Evolutionary conservation across 2,888 invertebrate species (phyloP).

Genomic region (Anaspis maculata): DNA sequence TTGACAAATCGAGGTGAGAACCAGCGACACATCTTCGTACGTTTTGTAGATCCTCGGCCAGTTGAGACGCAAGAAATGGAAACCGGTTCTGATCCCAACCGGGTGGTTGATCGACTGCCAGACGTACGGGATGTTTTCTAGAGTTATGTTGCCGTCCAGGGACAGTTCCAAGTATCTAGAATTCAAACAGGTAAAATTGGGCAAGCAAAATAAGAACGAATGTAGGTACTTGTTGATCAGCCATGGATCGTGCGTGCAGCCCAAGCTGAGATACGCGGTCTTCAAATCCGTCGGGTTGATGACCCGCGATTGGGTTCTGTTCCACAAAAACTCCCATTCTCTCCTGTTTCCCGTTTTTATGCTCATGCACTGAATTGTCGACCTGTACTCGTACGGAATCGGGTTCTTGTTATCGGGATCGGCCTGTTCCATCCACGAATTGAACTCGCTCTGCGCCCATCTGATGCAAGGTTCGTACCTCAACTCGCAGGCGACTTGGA

Average conservation of each 20-base stretch:
- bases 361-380: slow-evolving; percentile 54
- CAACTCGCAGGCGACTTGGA: slow-evolving; percentile 52
- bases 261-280: slow-evolving; percentile 44
- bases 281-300: slow-evolving; percentile 49
- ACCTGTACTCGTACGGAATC: slow-evolving; percentile 57
- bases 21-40: slow-evolving; percentile 32
- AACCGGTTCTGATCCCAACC: slow-evolving; percentile 34
- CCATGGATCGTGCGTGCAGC: slow-evolving; percentile 47
- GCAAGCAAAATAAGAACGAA: no score
- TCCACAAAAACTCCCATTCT: slow-evolving; percentile 67
- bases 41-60: slow-evolving; percentile 34
- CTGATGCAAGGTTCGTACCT: slow-evolving; percentile 47
- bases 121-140: slow-evolving; percentile 34
- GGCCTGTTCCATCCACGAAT: slow-evolving; percentile 32
- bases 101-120: slow-evolving; percentile 37
- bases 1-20: slow-evolving; percentile 34
- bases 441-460: slow-evolving; percentile 46
- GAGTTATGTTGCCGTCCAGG: slow-evolving; percentile 30
- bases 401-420: slow-evolving; percentile 34
- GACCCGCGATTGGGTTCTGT: slow-evolving; percentile 49
- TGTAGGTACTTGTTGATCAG: slow-evolving; percentile 47
- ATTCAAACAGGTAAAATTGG: no score
- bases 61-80: slow-evolving; percentile 35
- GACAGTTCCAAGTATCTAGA: slow-evolving; percentile 37
- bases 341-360: slow-evolving; percentile 53